Evolutionary conservation across 2,797 vertebrate genomes (phyloP).

Genomic region (Pseudotriccus pelzelni): DNA sequence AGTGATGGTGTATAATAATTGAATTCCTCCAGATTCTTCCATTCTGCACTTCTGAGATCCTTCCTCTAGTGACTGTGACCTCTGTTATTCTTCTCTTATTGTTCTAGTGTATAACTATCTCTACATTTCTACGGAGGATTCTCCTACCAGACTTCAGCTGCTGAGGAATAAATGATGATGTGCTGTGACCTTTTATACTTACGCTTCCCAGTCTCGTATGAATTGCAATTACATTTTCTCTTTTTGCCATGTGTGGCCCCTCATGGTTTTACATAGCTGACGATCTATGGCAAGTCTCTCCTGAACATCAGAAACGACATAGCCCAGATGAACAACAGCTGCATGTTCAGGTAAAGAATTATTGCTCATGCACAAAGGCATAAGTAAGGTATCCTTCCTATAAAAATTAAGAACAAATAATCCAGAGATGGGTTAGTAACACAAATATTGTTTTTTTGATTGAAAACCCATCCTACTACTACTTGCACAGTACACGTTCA

Average conservation of each 20-base stretch:
- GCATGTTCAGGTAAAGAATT: neutral
- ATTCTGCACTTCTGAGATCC: neutral
- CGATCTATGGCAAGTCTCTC: neutral
- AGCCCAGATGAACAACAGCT: neutral
- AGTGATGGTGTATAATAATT: conserved; percentile 1
- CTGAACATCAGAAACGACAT: neutral
- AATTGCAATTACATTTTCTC: conserved; percentile 30
- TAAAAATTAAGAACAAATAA: neutral
- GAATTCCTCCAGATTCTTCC: neutral
- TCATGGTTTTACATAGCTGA: neutral
- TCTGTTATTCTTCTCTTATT: neutral
- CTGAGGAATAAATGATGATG: neutral
- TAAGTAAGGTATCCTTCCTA: neutral
- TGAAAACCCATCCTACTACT: neutral
- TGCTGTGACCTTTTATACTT: conserved; percentile 27
- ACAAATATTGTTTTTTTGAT: neutral
- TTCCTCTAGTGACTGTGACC: neutral
- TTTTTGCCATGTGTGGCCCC: neutral
- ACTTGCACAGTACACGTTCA: neutral
- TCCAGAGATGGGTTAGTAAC: neutral
- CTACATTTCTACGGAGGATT: conserved; percentile 17
- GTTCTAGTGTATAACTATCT: neutral
- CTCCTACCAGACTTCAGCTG: neutral
- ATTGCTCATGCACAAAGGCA: neutral
- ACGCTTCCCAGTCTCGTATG: neutral